phyloP scores from a whole-genome alignment of 64 coral and sea anemone species.

The Pachyseris speciosa region DNA sequence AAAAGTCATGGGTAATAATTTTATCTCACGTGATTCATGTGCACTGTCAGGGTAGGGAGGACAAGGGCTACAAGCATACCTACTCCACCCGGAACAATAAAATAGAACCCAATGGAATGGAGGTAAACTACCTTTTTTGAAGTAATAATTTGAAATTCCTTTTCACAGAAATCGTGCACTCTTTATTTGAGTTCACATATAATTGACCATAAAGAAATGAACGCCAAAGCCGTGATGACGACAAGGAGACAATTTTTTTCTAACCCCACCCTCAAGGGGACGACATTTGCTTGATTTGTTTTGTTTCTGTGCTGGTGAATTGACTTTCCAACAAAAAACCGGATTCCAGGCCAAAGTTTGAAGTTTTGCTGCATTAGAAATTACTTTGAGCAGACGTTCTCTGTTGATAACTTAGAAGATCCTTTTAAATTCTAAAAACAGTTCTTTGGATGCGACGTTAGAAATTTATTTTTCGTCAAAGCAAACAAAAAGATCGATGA shows the following conservation, averaged over 20 bases:
- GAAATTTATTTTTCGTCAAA: neutral
- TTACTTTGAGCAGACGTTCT: no score
- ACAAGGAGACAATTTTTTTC: neutral
- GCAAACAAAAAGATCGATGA: neutral
- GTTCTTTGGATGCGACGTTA: neutral
- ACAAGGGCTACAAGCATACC: neutral
- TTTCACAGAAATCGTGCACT: neutral
- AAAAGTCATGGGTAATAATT: neutral
- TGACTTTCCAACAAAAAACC: no score
- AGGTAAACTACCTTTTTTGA: neutral
- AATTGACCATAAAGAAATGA: neutral
- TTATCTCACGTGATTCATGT: neutral
- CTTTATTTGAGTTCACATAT: neutral
- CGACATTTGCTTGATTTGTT: neutral
- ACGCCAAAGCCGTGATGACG: neutral
- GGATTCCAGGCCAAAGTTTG: no score
- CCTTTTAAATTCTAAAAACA: neutral
- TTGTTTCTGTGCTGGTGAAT: conserved; percentile 6
- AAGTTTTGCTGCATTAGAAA: no score
- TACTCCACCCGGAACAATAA: neutral
- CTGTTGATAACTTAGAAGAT: neutral
- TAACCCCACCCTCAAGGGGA: neutral
- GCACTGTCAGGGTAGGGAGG: neutral
- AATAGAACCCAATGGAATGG: neutral
- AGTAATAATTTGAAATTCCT: neutral